Evolutionary conservation across 2,113 vertebrate species (phyloP).

Genomic region (Piliocolobus tephrosceles): DNA sequence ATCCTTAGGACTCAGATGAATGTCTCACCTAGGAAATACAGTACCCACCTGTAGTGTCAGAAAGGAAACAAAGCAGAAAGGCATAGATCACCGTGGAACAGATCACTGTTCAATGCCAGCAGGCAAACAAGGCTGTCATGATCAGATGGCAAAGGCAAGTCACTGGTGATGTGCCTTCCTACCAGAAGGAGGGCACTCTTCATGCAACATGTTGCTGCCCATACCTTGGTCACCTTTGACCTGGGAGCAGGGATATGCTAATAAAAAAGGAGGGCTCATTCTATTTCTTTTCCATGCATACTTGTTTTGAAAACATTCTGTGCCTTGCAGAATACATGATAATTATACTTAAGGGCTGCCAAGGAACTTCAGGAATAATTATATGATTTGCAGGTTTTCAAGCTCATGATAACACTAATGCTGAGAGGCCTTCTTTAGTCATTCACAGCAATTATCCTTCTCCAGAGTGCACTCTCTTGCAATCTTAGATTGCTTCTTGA

Average conservation of each 20-base stretch:
- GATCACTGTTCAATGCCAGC: not conserved
- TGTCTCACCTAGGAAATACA: not conserved
- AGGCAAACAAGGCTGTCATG: not conserved
- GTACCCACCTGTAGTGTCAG: not conserved
- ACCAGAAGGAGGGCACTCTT: not conserved
- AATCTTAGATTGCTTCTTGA: not conserved
- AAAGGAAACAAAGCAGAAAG: not conserved
- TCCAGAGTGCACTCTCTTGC: not conserved
- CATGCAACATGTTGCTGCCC: not conserved
- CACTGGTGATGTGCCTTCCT: not conserved
- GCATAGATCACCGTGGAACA: not conserved
- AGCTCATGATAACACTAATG: constrained; percentile 36
- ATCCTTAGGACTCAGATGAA: not conserved
- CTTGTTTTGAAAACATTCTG: constrained; percentile 70
- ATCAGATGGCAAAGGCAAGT: not conserved
- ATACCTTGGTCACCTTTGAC: not conserved
- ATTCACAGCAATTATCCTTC: constrained; percentile 8
- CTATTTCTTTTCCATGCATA: constrained; percentile 48
- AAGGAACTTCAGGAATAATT: constrained; percentile 59
- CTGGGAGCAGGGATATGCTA: not conserved
- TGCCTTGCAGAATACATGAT: constrained; percentile 60
- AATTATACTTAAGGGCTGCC: constrained; percentile 59
- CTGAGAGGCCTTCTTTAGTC: constrained; percentile 23
- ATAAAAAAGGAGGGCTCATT: not conserved
- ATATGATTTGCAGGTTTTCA: constrained; percentile 58